Conservation (phyloP, 1,140 invertebrate species). For the Drosophila albomicans region DNA sequence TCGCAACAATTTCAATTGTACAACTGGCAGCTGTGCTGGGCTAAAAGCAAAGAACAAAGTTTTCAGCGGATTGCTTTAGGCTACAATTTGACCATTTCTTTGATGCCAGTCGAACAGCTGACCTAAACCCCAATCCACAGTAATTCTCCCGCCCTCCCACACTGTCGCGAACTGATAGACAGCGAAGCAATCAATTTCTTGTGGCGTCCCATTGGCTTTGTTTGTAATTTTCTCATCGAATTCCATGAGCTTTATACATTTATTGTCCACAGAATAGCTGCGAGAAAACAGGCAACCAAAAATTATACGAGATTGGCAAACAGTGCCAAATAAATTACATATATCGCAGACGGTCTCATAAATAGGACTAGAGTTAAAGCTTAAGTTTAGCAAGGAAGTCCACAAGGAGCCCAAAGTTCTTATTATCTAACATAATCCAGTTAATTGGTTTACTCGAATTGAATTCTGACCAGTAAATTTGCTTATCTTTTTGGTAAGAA, state of each 20-base stretch:
- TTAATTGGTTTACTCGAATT: constrained; percentile 12
- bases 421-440: constrained; percentile 7
- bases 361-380: constrained; percentile 13
- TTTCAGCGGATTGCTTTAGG: constrained; percentile 9
- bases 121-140: constrained; percentile 7
- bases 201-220: constrained; percentile 52
- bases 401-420: constrained; percentile 17
- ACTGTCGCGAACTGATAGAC: background rate
- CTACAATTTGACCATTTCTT: constrained; percentile 19
- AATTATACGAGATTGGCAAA: constrained; percentile 29
- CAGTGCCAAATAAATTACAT: constrained; percentile 45
- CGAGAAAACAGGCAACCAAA: constrained; percentile 21
- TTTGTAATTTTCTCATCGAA: constrained; percentile 50
- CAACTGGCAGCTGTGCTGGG: background rate
- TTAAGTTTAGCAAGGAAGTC: background rate
- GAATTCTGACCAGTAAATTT: background rate
- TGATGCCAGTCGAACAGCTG: constrained; percentile 2
- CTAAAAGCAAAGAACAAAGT: constrained; percentile 24
- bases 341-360: constrained; percentile 5
- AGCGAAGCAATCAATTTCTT: constrained; percentile 41
- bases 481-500: background rate
- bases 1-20: constrained; percentile 17
- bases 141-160: background rate
- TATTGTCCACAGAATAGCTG: constrained; percentile 27
- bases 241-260: constrained; percentile 27